Conservation (phyloP, 1,140 invertebrate genomes). For the Lepidurus couesii region DNA sequence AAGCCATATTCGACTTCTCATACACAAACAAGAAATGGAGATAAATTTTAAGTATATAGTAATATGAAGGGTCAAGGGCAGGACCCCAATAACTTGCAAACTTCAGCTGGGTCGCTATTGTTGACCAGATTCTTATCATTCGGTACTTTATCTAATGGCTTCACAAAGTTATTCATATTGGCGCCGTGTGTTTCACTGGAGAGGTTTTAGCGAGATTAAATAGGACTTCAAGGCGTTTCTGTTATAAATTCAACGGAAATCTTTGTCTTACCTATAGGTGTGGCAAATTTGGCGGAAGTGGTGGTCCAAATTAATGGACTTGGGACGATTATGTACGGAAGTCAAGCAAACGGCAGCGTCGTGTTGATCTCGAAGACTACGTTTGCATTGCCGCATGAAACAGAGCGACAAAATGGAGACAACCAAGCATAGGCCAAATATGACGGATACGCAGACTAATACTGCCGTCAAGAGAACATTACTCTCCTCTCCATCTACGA, state of each 20-base stretch:
- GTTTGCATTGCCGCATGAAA: conserved; percentile 28
- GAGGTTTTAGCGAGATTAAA: background rate
- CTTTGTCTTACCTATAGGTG: conserved; percentile 23
- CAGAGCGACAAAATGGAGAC: conserved; percentile 30
- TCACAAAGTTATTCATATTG: background rate
- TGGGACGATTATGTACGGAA: conserved; percentile 30
- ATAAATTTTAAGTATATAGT: background rate
- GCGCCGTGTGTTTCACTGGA: background rate
- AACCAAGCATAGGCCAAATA: conserved; percentile 25
- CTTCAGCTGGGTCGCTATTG: background rate
- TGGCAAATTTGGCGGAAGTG: conserved; percentile 26
- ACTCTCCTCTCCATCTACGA: conserved; percentile 2
- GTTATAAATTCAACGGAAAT: background rate
- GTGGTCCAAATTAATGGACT: conserved; percentile 33
- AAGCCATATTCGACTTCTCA: too few species aligned
- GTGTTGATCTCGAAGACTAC: conserved; percentile 26
- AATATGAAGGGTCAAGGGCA: background rate
- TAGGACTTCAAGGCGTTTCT: background rate
- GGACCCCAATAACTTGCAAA: conserved; percentile 3
- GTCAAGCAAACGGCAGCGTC: conserved; percentile 30
- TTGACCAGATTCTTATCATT: conserved; percentile 4
- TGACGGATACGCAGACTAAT: conserved; percentile 30
- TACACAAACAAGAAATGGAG: background rate
- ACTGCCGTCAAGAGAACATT: conserved; percentile 31
- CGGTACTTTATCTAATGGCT: conserved; percentile 1